Base-by-base conservation (phyloP, 2,797 vertebrate genomes). In the Myotis myotis region DNA sequence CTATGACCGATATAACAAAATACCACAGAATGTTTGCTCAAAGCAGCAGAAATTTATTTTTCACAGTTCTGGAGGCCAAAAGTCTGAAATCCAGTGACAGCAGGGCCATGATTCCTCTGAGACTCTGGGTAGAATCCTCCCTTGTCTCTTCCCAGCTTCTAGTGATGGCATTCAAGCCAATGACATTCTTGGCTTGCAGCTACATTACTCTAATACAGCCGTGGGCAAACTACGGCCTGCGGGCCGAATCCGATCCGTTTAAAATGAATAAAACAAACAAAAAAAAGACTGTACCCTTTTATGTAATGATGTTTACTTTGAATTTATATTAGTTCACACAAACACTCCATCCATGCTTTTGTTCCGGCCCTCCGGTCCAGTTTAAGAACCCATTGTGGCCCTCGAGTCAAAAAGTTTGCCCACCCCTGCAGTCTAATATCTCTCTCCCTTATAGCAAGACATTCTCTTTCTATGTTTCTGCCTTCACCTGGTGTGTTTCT, bases 141-240 rank as follows among this genome's bases (percentile, higher is more conserved):
- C 8, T 49, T 72, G 7, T 4, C n/a, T 33, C 33, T 75, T 51
- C 13, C 13, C 41, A 57, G 16, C 11, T 70, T 78, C 41, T 47
- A 30, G 4, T 62, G 8, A 4, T 78, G 11, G 2, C 15, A 2
- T 2, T 51, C 9, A 19, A 9, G 17, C 28, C 66, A 80, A 72
- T 36, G 8, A 0, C 7, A 9, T 25, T 36, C 15, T 74, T 41
- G 38, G 2, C 36, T 30, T 33, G 28, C 13, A 57, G 12, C 76
- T 76, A 0, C 2, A 38, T 10, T 10, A 20, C 7, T 47, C 23
- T 16, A 23, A 0, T 20, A 1, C 36, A 36, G 36, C 2, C 2
- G 36, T 36, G 36, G 36, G 36, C 36, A 36, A 36, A 36, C 36
- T n/a, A n/a, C n/a, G n/a, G n/a, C n/a, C n/a, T n/a, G n/a, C n/a